Base-by-base conservation (phyloP, 2,797 vertebrate genomes). In the Limnodromus scolopaceus region DNA sequence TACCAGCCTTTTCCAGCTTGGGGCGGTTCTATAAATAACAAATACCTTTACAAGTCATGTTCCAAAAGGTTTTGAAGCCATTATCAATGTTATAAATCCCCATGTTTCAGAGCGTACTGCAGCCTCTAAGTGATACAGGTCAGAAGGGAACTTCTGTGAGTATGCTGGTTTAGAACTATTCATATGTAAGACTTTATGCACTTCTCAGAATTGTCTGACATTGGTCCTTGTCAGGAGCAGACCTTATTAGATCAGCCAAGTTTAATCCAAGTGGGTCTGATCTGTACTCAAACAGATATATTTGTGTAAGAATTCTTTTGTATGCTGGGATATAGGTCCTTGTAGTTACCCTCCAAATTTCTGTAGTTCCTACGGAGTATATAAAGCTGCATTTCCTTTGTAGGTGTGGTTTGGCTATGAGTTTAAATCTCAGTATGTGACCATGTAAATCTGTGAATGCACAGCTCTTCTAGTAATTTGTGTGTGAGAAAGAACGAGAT, bases 21-120 rank as follows among this genome's bases (percentile, higher is more conserved):
- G n/a, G 84, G 74, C 77, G 79, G 55, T 48, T 89, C 91, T 74
- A 60, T 60, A 93, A 96, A 92, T 79, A 94, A 77, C 54, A 51
- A 60, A 76, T 60, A 46, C 36, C 55, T 69, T 92, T 71, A 60
- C 49, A 83, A 95, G 63, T 68, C 58, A 4, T 13, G 53, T 63
- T 63, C 66, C 64, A 79, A 48, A 86, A 78, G 19, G 51, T 72
- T 90, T 82, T 70, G 74, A 77, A 84, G 75, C 78, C 84, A 34
- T 39, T 60, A 80, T 69, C 79, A 49, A 16, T 2, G 0, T 46
- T 46, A 39, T 1, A 87, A 82, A 89, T 49, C 34, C 28, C 72
- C 45, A 10, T 34, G 7, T 48, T 84, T 80, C 20, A 6, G 80
- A 66, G 70, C 46, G 19, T 4, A 27, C 23, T 24, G 34, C 78